A percentile compares a stretch with the other conserved stretches of the same genome.
phyloP scores from a whole-genome alignment of 2,888 invertebrate species.

The Machimus rusticus region DNA sequence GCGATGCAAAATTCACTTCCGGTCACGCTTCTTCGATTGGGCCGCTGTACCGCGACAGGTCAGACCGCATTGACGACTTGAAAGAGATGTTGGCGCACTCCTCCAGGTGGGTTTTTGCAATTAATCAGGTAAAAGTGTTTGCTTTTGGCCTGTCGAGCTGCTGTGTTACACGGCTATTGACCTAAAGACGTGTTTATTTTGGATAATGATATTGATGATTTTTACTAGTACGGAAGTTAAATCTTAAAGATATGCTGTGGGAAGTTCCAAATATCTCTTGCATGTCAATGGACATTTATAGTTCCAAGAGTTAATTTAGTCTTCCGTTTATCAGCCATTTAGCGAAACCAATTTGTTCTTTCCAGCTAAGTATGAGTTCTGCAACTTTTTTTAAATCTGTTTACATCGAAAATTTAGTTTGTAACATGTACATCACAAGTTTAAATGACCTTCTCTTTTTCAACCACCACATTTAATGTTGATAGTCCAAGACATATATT shows the following conservation, averaged over 20 bases:
- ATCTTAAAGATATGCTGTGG: no score
- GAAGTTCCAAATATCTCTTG: not conserved
- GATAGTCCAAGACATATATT: no score
- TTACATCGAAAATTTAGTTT: no score
- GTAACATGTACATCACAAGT: no score
- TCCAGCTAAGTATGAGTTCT: not conserved
- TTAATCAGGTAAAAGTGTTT: not conserved
- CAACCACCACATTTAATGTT: no score
- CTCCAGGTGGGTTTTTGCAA: not conserved
- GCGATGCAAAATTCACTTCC: not conserved
- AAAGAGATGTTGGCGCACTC: not conserved
- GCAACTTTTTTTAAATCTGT: not conserved
- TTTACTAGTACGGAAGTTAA: not conserved
- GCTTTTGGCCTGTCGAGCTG: not conserved
- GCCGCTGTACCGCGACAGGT: not conserved
- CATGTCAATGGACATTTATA: not conserved
- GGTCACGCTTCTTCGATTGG: not conserved
- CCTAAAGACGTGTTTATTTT: not conserved
- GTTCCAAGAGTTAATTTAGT: not conserved
- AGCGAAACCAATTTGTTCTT: not conserved
- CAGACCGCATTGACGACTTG: not conserved
- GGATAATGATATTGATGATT: not conserved
- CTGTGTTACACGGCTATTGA: not conserved
- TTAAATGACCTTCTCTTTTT: not conserved
- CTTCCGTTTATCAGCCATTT: not conserved